Evolutionary conservation across 2,888 invertebrate species (phyloP).

Genomic region (Thereva nobilitata): DNA sequence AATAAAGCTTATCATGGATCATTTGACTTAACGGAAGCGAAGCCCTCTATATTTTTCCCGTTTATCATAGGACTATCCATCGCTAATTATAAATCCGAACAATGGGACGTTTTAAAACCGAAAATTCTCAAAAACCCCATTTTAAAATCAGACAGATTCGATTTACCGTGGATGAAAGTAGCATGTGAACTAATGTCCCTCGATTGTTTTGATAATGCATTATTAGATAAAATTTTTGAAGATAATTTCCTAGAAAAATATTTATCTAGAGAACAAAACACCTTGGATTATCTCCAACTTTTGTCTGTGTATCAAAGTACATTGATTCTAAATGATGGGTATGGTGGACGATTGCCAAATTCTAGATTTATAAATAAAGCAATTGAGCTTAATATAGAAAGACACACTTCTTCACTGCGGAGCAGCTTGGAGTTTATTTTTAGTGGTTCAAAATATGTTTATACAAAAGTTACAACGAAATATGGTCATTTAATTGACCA

Average conservation of each 20-base stretch:
- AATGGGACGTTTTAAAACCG: constrained; percentile 61
- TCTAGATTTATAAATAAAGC: constrained; percentile 56
- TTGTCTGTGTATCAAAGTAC: constrained; percentile 64
- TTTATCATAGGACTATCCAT: constrained; percentile 63
- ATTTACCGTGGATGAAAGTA: constrained; percentile 62
- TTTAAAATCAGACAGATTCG: constrained; percentile 54
- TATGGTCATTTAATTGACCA: constrained; percentile 41
- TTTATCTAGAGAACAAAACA: constrained; percentile 54
- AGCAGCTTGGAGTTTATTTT: constrained; percentile 33
- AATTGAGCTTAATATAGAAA: constrained; percentile 42
- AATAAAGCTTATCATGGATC: constrained; percentile 59
- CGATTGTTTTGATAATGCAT: constrained; percentile 62
- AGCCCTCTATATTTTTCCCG: constrained; percentile 58
- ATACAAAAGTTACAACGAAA: constrained; percentile 36
- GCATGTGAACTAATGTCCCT: constrained; percentile 64
- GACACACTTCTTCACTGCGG: constrained; percentile 23
- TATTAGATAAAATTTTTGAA: constrained; percentile 62
- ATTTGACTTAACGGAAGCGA: constrained; percentile 53
- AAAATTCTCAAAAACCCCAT: constrained; percentile 58
- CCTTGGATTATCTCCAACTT: constrained; percentile 60
- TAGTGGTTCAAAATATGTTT: constrained; percentile 25
- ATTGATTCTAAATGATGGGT: constrained; percentile 58
- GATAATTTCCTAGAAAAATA: constrained; percentile 59
- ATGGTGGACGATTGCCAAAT: constrained; percentile 58
- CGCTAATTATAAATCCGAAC: constrained; percentile 65